These are phyloP conservation scores for Drosophila anomelani DNA, from an alignment of 2,888 invertebrate genomes.

Conservation along the genomic window DNA sequence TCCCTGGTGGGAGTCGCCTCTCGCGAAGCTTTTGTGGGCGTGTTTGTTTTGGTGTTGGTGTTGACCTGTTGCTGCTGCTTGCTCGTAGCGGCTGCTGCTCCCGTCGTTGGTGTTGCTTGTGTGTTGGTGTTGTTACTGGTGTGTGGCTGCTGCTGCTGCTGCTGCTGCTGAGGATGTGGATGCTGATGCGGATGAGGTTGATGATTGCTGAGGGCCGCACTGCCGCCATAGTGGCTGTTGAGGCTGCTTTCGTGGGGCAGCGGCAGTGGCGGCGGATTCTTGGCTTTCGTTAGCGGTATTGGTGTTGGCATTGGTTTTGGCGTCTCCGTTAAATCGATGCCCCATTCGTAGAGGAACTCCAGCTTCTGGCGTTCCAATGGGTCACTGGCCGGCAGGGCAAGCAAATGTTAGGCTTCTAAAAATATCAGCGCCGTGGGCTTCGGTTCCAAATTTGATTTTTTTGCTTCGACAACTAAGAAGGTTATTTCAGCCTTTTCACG, in stretches of 20 bases:
- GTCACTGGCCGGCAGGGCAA: slow-evolving; percentile 92
- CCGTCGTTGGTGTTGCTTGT: slow-evolving; percentile 42
- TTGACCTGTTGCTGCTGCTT: slow-evolving; percentile 47
- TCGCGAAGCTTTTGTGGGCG: slow-evolving; percentile 69
- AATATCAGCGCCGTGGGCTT: slow-evolving; percentile 96
- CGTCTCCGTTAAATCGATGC: slow-evolving; percentile 84
- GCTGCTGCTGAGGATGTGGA: slow-evolving; percentile 37
- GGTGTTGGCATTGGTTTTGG: slow-evolving; percentile 84
- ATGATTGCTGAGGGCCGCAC: slow-evolving; percentile 51
- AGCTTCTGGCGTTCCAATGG: slow-evolving; percentile 83
- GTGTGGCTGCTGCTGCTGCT: slow-evolving; percentile 40
- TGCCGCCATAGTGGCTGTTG: slow-evolving; percentile 45
- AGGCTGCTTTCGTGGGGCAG: slow-evolving; percentile 74
- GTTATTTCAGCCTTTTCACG: slow-evolving; percentile 94
- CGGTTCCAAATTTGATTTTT: slow-evolving; percentile 95
- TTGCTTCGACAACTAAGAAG: slow-evolving; percentile 96
- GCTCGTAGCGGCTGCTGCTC: slow-evolving; percentile 28
- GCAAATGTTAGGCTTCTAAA: slow-evolving; percentile 96
- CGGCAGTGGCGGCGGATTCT: slow-evolving; percentile 85
- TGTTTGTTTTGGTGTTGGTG: slow-evolving; percentile 54
- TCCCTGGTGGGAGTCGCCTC: slow-evolving; percentile 73
- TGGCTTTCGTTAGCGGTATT: slow-evolving; percentile 83
- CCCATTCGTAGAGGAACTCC: slow-evolving; percentile 83
- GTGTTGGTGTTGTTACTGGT: slow-evolving; percentile 41
- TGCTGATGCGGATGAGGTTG: slow-evolving; percentile 37